These are phyloP conservation scores for Drosophila anomalata DNA, from an alignment of 2,888 invertebrate genomes.

Conservation along the genomic window DNA sequence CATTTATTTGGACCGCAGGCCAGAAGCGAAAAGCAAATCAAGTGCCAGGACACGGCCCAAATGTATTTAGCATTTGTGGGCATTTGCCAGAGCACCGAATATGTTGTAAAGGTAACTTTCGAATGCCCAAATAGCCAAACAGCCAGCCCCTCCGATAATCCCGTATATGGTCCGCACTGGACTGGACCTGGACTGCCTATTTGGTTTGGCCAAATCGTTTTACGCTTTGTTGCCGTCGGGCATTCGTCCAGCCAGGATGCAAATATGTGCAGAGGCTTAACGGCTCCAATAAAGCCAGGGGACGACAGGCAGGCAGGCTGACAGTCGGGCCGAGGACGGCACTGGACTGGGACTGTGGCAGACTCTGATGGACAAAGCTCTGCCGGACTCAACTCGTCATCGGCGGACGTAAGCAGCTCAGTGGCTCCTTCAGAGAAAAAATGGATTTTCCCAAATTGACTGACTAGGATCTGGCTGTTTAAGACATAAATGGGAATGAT, in stretches of 20 bases:
- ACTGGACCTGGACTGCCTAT: slow-evolving; percentile 22
- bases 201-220: slow-evolving; percentile 57
- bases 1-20: slow-evolving; percentile 72
- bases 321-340: slow-evolving; percentile 12
- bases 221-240: slow-evolving; percentile 47
- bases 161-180: slow-evolving; percentile 2
- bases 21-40: slow-evolving; percentile 36
- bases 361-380: slow-evolving; percentile 57
- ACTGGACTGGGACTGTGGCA: not conserved
- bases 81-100: slow-evolving; percentile 26
- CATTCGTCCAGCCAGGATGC: slow-evolving; percentile 38
- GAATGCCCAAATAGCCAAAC: slow-evolving; percentile 11
- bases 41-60: slow-evolving; percentile 34
- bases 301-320: slow-evolving; percentile 4
- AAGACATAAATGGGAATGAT: not conserved
- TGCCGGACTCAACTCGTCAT: slow-evolving; percentile 39
- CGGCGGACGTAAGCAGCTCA: slow-evolving; percentile 48
- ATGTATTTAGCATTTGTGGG: slow-evolving; percentile 45
- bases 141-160: slow-evolving; percentile 1
- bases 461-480: not conserved
- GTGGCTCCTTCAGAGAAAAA: slow-evolving; percentile 33
- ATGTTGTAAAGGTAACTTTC: slow-evolving; percentile 45
- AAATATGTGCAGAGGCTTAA: slow-evolving; percentile 68
- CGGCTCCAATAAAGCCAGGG: slow-evolving; percentile 41
- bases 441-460: slow-evolving; percentile 4